phyloP scores from a whole-genome alignment of 2,797 vertebrate species.

The Spheniscus humboldti region DNA sequence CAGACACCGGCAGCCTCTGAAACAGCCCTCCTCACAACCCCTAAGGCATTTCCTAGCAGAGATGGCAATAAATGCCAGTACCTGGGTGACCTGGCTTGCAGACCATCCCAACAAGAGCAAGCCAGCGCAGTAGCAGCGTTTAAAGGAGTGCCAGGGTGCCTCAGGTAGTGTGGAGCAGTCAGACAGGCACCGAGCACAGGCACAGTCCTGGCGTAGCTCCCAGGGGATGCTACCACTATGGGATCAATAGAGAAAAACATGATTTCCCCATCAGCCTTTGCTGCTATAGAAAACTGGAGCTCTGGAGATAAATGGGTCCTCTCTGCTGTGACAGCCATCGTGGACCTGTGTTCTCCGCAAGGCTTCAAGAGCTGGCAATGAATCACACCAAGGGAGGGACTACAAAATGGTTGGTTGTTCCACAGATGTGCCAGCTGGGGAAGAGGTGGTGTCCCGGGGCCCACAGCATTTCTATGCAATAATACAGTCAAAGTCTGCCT shows the following conservation, averaged over 20 bases:
- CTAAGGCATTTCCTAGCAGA: neutral
- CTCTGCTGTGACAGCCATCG: neutral
- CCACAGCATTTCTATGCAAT: neutral
- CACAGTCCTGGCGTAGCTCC: neutral
- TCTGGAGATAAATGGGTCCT: neutral
- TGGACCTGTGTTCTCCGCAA: neutral
- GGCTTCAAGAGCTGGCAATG: neutral
- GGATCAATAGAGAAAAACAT: neutral
- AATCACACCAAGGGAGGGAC: neutral
- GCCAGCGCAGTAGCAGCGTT: rapidly evolving
- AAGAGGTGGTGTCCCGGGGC: rapidly evolving
- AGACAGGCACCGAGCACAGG: neutral
- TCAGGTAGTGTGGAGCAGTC: neutral
- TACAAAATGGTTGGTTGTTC: neutral
- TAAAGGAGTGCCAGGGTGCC: neutral
- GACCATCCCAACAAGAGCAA: neutral
- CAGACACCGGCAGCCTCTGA: neutral
- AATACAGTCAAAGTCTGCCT: neutral
- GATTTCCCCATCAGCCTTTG: neutral
- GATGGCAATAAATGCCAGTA: neutral
- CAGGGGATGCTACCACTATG: neutral
- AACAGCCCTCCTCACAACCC: neutral
- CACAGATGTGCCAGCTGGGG: neutral
- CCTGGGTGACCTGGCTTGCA: neutral
- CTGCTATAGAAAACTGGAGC: neutral